These are phyloP conservation scores for Tokudaia tokunoshimensis DNA, from an alignment of 2,797 vertebrate species.

Conservation along the genomic window DNA sequence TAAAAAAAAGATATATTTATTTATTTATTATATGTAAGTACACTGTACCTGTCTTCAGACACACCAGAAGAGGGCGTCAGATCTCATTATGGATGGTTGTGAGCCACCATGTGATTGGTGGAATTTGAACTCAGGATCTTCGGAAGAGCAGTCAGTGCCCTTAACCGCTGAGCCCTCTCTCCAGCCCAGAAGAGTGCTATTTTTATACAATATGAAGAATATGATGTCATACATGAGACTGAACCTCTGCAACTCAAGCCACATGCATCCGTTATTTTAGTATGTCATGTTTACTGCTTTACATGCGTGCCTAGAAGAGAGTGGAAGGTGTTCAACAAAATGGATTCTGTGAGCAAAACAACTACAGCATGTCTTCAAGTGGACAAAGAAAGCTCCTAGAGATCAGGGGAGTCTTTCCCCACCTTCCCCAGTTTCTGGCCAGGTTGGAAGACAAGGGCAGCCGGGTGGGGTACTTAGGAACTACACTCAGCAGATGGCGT, in stretches of 20 bases:
- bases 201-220: background rate
- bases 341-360: background rate
- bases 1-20: background rate
- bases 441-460: background rate
- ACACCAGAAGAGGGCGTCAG: no score
- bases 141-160: no score
- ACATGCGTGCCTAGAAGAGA: background rate
- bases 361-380: background rate
- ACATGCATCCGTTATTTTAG: background rate
- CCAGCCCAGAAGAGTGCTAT: background rate
- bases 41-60: no score
- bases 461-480: background rate
- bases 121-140: no score
- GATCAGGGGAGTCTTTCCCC: background rate
- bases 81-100: no score
- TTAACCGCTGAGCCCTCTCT: no score
- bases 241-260: background rate
- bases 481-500: accelerated
- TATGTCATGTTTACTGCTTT: background rate
- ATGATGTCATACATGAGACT: background rate
- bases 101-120: no score
- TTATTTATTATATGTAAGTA: no score
- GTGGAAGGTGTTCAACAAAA: background rate
- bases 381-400: background rate
- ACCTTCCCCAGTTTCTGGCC: background rate